Evolutionary conservation across 2,888 invertebrate species (phyloP).

Genomic region (Cheilosia vernalis): DNA sequence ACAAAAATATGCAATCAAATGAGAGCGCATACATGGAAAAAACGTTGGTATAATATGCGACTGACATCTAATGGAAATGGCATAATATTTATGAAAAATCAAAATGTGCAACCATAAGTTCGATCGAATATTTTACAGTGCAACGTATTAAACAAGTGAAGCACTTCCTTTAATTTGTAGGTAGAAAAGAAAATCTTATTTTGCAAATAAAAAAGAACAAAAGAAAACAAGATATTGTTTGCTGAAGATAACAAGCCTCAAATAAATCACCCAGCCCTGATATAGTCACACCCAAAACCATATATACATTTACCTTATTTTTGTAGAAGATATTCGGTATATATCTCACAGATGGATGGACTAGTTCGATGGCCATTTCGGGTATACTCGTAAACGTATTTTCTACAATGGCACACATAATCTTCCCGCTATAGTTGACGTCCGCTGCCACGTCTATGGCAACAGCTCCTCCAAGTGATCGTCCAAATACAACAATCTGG

Average conservation of each 20-base stretch:
- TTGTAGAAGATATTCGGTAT: constrained; percentile 94
- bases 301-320: constrained; percentile 89
- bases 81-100: too few relatives aligned
- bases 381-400: constrained; percentile 98
- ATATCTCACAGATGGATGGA: constrained; percentile 87
- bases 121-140: too few relatives aligned
- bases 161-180: too few relatives aligned
- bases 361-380: constrained; percentile 93
- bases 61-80: too few relatives aligned
- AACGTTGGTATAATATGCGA: too few relatives aligned
- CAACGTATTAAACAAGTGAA: too few relatives aligned
- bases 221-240: neutral
- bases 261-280: neutral
- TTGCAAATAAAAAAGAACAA: constrained; percentile 83
- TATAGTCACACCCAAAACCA: neutral
- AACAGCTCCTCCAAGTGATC: constrained; percentile 94
- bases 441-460: constrained; percentile 93
- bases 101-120: too few relatives aligned
- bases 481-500: constrained; percentile 94
- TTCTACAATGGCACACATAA: constrained; percentile 95
- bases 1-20: too few relatives aligned
- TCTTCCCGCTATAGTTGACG: constrained; percentile 89
- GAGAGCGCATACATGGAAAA: too few relatives aligned
- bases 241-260: constrained; percentile 16
- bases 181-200: too few relatives aligned